phyloP scores from a whole-genome alignment of 2,888 invertebrate genomes.

The Nomada hirtipes region DNA sequence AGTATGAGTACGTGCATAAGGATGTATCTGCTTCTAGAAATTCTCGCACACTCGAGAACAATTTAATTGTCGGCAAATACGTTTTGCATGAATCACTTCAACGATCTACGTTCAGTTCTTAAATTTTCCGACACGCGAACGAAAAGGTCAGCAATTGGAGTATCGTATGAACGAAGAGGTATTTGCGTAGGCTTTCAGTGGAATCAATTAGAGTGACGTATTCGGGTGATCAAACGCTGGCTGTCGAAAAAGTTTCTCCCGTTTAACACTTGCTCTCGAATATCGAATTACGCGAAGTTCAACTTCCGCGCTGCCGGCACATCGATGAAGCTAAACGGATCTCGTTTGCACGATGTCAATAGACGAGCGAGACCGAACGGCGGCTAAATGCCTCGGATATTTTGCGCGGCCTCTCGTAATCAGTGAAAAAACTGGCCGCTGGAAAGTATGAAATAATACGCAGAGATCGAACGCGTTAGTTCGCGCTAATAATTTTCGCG shows the following conservation, averaged over 20 bases:
- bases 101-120: background rate
- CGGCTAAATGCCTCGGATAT: constrained; percentile 33
- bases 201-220: constrained; percentile 28
- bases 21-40: too few species aligned
- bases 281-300: constrained; percentile 48
- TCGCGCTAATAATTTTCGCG: constrained; percentile 1
- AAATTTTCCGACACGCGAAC: background rate
- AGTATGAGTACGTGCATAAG: too few species aligned
- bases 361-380: constrained; percentile 13
- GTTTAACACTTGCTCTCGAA: constrained; percentile 36
- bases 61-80: background rate
- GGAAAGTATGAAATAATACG: background rate
- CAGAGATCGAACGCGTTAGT: constrained; percentile 5
- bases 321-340: constrained; percentile 39
- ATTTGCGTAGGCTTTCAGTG: constrained; percentile 10
- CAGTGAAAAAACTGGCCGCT: constrained; percentile 1
- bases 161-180: background rate
- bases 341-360: constrained; percentile 38
- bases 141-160: background rate
- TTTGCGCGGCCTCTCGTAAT: constrained; percentile 21
- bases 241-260: constrained; percentile 33
- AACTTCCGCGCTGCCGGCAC: constrained; percentile 2
- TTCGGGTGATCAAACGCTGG: constrained; percentile 36
- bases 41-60: background rate
- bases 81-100: background rate